A percentile compares a stretch with the other conserved stretches of the same genome.
These are phyloP conservation scores for Drosophila sechellia DNA, from an alignment of 1,140 invertebrate genomes.

Conservation along the genomic window DNA sequence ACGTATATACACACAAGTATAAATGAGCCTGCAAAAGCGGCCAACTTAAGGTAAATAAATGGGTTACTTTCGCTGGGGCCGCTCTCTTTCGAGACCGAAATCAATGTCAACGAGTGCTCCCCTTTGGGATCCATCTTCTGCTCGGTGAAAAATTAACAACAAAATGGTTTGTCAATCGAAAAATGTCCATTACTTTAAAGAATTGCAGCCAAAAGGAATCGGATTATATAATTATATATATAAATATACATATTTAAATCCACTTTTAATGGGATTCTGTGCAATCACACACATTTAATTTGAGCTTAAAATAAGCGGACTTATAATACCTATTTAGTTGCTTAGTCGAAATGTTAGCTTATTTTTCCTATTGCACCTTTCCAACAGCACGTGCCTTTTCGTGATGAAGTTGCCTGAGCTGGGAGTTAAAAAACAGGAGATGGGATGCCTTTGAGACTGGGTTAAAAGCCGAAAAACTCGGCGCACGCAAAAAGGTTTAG, in stretches of 20 bases:
- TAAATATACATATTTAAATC: no score
- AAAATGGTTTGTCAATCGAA: not conserved
- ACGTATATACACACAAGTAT: conserved; percentile 27
- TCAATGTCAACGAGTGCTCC: conserved; percentile 67
- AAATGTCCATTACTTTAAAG: not conserved
- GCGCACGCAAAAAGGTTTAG: conserved; percentile 66
- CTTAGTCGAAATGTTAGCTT: no score
- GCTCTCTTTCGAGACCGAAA: conserved; percentile 57
- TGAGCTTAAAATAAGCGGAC: no score
- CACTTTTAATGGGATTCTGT: no score
- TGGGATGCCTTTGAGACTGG: conserved; percentile 16
- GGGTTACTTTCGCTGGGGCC: conserved; percentile 66
- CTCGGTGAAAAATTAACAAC: not conserved
- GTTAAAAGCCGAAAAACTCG: conserved; percentile 76
- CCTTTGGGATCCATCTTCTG: conserved; percentile 11
- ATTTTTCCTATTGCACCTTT: not conserved
- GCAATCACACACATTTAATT: no score
- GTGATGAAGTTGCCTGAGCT: conserved; percentile 68
- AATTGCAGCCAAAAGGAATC: not conserved
- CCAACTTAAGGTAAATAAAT: conserved; percentile 76
- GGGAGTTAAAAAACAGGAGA: conserved; percentile 6
- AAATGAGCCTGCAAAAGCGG: conserved; percentile 44
- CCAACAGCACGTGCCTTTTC: conserved; percentile 48
- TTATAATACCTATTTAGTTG: not conserved
- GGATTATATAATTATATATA: no score